phyloP scores from a whole-genome alignment of 2,888 invertebrate species.

The Limenitis camilla region DNA sequence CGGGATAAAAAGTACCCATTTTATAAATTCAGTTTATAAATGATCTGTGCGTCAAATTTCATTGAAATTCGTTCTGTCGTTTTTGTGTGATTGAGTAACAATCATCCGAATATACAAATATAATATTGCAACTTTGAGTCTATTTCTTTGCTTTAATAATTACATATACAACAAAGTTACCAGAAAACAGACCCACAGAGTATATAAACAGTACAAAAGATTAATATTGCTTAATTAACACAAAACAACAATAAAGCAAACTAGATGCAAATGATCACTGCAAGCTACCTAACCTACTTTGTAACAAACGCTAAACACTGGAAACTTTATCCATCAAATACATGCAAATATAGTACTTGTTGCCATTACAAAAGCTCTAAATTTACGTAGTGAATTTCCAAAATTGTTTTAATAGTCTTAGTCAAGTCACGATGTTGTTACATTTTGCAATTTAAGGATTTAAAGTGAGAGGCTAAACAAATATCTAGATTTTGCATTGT shows the following conservation, averaged over 20 bases:
- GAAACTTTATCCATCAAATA: background rate
- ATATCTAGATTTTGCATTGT: slow-evolving; percentile 7
- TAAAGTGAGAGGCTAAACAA: slow-evolving; percentile 15
- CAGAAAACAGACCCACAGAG: too few species aligned
- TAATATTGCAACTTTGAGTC: too few species aligned
- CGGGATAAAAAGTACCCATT: too few species aligned
- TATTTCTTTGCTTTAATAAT: too few species aligned
- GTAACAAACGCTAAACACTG: slow-evolving; percentile 10
- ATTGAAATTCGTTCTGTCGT: too few species aligned
- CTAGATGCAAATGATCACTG: slow-evolving; percentile 13
- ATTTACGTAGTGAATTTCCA: slow-evolving; percentile 1
- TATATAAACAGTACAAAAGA: too few species aligned
- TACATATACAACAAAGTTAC: too few species aligned
- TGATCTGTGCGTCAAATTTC: too few species aligned
- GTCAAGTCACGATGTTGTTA: slow-evolving; percentile 17
- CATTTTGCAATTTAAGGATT: slow-evolving; percentile 19
- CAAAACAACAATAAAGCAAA: slow-evolving; percentile 2
- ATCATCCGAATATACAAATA: too few species aligned
- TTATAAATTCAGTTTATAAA: too few species aligned
- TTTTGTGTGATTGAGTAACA: too few species aligned
- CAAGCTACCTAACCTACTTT: slow-evolving; percentile 19
- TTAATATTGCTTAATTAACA: too few species aligned
- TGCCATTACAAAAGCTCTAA: background rate
- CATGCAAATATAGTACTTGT: slow-evolving; percentile 8
- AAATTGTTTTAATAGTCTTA: background rate